Base-by-base conservation (phyloP, 1,140 invertebrate genomes). In the Neuroterus valhalla region DNA sequence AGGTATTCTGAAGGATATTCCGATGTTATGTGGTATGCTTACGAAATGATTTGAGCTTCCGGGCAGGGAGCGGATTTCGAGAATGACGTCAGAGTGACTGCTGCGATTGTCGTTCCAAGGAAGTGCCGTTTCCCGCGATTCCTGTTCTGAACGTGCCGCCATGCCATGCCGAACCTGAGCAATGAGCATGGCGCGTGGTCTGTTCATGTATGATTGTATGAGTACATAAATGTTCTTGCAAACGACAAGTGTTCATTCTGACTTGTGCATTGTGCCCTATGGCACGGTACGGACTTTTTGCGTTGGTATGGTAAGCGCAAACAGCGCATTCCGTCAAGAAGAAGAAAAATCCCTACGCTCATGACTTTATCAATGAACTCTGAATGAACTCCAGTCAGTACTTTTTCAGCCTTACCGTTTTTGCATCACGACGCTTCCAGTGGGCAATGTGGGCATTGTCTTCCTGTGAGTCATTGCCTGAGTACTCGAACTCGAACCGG, bases 21-120 rank as follows among this genome's bases (percentile, higher is more conserved):
- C 26, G 26, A 31, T 26, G 15, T 23, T 62, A 62, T 31, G 55
- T 26, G 55, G 55, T 31, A 62, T 62, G 55, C 55, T 62, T 62
- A 62, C 55, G 55, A 62, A 62, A 62, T 62, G 26, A 62, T 26
- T 62, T 31, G 55, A 31, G 55, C 55, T 62, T 62, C 55, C 55
- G 55, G 55, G 31, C 55, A 62, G 55, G 55, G 31, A 38, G 31
- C n/a, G 55, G 55, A 62, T 62, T 62, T 62, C 55, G 26, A 62
- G 55, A 62, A 62, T 62, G 55, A 62, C 55, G 55, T 62, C 55
- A 62, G 55, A 31, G 52, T 26, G 26, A 23, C 15, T 62, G 52
- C 23, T 55, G 52, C 52, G 52, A 55, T 31, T 55, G 55, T 62
- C 21, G 55, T 62, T 62, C 23, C 55, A 62, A 38, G 55, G 55